Conservation (phyloP, 2,888 invertebrate species). For the Marasmarcha lunaedactyla region DNA sequence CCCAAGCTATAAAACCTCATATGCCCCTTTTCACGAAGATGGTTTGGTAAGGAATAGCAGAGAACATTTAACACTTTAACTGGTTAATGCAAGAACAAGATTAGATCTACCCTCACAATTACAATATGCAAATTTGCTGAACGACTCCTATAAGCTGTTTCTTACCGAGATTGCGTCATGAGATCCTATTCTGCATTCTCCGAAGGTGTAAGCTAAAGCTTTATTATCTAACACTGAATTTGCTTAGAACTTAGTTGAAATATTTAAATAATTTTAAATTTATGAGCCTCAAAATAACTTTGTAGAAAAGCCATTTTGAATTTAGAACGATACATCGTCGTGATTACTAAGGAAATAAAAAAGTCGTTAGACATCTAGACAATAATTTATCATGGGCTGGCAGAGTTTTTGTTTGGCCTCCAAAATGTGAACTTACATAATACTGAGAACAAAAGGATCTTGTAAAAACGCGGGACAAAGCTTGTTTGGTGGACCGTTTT, state of each 20-base stretch:
- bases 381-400: constrained; percentile 36
- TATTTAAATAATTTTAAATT: not conserved
- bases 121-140: not conserved
- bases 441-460: constrained; percentile 58
- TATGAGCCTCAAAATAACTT: not conserved
- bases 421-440: constrained; percentile 50
- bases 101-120: not conserved
- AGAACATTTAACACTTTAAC: not conserved
- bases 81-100: constrained; percentile 1
- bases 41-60: constrained; percentile 17
- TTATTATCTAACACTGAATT: too few species aligned
- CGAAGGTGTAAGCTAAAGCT: not conserved
- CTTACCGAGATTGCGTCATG: not conserved
- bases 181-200: not conserved
- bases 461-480: constrained; percentile 51
- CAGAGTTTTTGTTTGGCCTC: constrained; percentile 32
- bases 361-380: constrained; percentile 25
- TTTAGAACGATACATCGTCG: not conserved
- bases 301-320: not conserved
- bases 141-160: not conserved
- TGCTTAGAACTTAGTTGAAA: too few species aligned
- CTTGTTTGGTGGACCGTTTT: constrained; percentile 19
- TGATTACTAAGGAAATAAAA: constrained; percentile 10
- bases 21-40: constrained; percentile 25
- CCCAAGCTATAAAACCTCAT: constrained; percentile 30